phyloP scores from a whole-genome alignment of 1,140 invertebrate species.

The Pollicipes pollicipes region DNA sequence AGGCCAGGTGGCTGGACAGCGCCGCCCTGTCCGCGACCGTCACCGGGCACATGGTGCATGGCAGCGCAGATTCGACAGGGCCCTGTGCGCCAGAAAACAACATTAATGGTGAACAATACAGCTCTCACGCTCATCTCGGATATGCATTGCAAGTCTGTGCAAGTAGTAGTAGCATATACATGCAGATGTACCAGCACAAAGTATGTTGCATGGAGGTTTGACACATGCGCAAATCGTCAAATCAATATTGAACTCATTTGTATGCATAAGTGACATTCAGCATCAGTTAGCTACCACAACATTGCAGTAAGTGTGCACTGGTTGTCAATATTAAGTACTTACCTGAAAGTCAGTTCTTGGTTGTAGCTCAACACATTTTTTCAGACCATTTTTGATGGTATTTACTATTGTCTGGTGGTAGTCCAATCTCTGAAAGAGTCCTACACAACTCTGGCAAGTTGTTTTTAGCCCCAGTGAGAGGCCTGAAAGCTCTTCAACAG shows the following conservation, averaged over 20 bases:
- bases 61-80: not conserved
- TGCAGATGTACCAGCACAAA: no score
- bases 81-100: not conserved
- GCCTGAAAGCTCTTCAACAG: not conserved
- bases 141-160: no score
- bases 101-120: no score
- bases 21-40: not conserved
- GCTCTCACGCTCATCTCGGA: no score
- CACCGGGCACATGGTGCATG: not conserved
- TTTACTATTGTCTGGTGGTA: not conserved
- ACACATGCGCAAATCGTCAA: not conserved
- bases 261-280: no score
- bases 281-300: no score
- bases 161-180: no score
- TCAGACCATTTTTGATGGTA: not conserved
- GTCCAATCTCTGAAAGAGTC: not conserved
- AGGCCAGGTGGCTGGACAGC: not conserved
- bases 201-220: no score
- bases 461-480: not conserved
- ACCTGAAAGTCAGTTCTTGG: not conserved
- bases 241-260: not conserved
- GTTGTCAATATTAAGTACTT: no score
- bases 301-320: not conserved
- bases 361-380: not conserved
- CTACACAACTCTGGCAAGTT: not conserved